A percentile compares a stretch with the other conserved stretches of the same genome.
These are phyloP conservation scores for Drosophila insularis DNA, from an alignment of 1,140 invertebrate genomes.

Conservation along the genomic window DNA sequence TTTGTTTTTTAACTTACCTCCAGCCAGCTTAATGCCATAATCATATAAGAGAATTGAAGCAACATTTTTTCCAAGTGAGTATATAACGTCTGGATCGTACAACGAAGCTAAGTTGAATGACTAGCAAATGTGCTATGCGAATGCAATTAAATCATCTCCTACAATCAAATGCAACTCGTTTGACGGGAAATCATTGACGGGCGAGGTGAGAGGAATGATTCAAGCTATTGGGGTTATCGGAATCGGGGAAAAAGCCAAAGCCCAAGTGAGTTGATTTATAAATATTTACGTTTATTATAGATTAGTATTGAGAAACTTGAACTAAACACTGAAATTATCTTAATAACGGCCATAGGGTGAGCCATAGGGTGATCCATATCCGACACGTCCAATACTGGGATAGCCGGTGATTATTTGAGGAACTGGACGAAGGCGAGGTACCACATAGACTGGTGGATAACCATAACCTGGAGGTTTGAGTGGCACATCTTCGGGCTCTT, in stretches of 20 bases:
- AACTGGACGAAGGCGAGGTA: conserved; percentile 35
- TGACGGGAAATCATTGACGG: conserved; percentile 43
- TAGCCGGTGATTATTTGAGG: conserved; percentile 23
- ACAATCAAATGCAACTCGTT: conserved; percentile 42
- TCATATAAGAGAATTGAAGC: conserved; percentile 9
- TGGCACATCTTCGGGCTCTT: conserved; percentile 30
- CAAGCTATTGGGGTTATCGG: conserved; percentile 53
- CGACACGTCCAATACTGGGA: conserved; percentile 32
- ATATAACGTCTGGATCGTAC: conserved; percentile 34
- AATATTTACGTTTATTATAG: conserved; percentile 14
- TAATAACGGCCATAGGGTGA: conserved; percentile 40
- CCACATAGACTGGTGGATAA: conserved; percentile 39
- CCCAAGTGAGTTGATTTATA: conserved; percentile 26
- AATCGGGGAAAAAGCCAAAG: conserved; percentile 35
- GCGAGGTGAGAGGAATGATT: conserved; percentile 42
- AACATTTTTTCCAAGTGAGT: conserved; percentile 29
- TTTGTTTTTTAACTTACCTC: conserved; percentile 26
- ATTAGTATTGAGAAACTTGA: background rate
- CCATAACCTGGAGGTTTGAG: conserved; percentile 37
- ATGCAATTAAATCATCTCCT: conserved; percentile 31
- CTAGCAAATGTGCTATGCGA: conserved; percentile 8
- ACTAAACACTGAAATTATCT: conserved; percentile 10
- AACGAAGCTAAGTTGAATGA: conserved; percentile 42
- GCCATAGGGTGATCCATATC: conserved; percentile 49
- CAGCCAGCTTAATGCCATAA: conserved; percentile 14